A percentile compares a stretch with the other conserved stretches of the same genome.
Conservation (phyloP, 2,113 vertebrate species). For the Zosterops hypoxanthus region DNA sequence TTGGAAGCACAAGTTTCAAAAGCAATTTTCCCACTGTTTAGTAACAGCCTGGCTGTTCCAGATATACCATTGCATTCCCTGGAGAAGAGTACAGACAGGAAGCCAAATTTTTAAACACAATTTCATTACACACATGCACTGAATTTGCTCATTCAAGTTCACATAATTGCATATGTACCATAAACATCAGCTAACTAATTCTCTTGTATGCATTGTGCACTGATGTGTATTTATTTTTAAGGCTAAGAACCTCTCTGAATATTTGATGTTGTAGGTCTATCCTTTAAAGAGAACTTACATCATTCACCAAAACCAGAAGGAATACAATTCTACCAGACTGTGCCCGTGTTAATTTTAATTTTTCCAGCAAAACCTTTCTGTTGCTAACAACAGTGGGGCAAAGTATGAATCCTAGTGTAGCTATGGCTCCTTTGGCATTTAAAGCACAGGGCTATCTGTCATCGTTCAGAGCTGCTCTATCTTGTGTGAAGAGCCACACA, state of each 20-base stretch:
- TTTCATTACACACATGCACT: background rate
- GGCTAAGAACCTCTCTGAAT: background rate
- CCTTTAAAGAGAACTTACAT: background rate
- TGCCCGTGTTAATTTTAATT: background rate
- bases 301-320: background rate
- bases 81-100: background rate
- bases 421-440: background rate
- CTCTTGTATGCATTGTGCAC: background rate
- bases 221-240: background rate
- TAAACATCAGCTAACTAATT: background rate
- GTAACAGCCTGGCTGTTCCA: background rate
- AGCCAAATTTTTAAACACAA: background rate
- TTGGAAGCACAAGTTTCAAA: background rate
- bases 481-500: background rate
- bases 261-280: background rate
- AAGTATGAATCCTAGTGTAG: background rate
- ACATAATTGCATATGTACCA: background rate
- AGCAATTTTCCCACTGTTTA: background rate
- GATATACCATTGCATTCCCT: background rate
- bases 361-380: constrained; percentile 17
- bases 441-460: background rate
- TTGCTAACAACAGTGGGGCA: constrained; percentile 44
- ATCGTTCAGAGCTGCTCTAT: background rate
- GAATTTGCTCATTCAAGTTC: background rate
- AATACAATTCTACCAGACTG: background rate